A percentile compares a stretch with the other conserved stretches of the same genome.
These are phyloP conservation scores for Listrodromus nycthemerus DNA, from an alignment of 2,888 invertebrate genomes.

Conservation along the genomic window DNA sequence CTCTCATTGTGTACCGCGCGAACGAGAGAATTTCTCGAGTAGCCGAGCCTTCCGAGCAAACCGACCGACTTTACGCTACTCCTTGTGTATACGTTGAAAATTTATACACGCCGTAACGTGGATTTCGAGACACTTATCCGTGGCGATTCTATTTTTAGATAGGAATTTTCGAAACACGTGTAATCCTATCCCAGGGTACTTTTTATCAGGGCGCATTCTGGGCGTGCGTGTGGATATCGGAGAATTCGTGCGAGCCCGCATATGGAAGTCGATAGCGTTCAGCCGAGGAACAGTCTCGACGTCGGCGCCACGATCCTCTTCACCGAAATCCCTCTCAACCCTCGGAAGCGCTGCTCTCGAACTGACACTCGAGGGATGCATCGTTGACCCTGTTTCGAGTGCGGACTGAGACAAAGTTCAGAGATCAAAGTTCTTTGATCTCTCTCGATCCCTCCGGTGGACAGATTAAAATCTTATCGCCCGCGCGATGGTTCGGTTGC, in stretches of 20 bases:
- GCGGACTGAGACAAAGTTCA: not conserved
- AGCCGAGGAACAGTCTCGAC: constrained; percentile 35
- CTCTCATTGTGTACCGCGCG: constrained; percentile 58
- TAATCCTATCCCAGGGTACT: constrained; percentile 16
- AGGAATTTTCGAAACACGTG: constrained; percentile 46
- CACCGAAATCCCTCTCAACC: constrained; percentile 27
- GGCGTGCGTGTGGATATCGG: not conserved
- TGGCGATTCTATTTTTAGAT: constrained; percentile 53
- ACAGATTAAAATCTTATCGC: not conserved
- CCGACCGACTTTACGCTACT: constrained; percentile 45
- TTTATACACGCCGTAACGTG: constrained; percentile 31
- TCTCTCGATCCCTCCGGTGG: not conserved
- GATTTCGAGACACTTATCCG: constrained; percentile 59
- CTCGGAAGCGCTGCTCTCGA: constrained; percentile 12
- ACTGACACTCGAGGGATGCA: constrained; percentile 30
- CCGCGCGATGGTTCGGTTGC: not conserved
- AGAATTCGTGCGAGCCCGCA: not conserved
- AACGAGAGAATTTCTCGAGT: constrained; percentile 58
- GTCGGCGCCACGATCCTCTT: constrained; percentile 35
- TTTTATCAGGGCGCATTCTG: constrained; percentile 25
- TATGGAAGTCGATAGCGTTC: constrained; percentile 32
- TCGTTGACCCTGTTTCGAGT: constrained; percentile 1
- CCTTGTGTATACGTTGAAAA: constrained; percentile 28
- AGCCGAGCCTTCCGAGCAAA: not conserved
- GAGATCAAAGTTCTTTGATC: not conserved